Base-by-base conservation (phyloP, 2,888 invertebrate genomes). In the Platerodrilus igneus region DNA sequence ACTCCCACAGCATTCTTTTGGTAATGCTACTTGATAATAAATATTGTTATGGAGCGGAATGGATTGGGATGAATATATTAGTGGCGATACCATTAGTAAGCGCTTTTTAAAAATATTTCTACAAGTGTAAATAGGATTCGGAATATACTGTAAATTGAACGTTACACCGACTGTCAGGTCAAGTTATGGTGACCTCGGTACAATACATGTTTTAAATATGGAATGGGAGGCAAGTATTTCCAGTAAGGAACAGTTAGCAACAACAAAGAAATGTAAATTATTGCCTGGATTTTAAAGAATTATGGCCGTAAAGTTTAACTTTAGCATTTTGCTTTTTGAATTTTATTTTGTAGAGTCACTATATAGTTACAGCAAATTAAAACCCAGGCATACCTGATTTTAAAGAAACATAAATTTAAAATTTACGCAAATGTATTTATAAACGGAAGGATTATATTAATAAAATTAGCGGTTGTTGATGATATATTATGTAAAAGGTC, bases 1-100 rank as follows among this genome's bases (percentile, higher is more conserved):
- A 49, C 52, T 48, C 52, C 52, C 48, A 53, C 52, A 44, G 43
- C 47, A 53, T 53, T 53, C 52, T 51, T 50, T 45, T 32, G 37
- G 22, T 42, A 36, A 48, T 45, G 52, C 50, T 50, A 52, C 52
- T 42, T 47, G 46, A 50, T 48, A 43, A 41, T 45, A 42, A 44
- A 45, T 28, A 28, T 28, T 37, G 41, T 41, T 41, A 45, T 45
- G 27, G 45, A 45, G 19, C 23, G 15, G 35, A 30, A 6, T 10
- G 26, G n/a, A 8, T 25, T 13, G 16, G 17, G 17, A 16, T 28
- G 10, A 17, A 28, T 28, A 21, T 19, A 18, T 31, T 11, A 14
- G 18, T 8, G 18, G 20, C 21, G 8, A 7, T 10, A 16, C 17
- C 7, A 11, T 10, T 10, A 18, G 7, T 8, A 28, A 17, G 8